A percentile compares a stretch with the other conserved stretches of the same genome.
Conservation (phyloP, 2,113 vertebrate species). For the Carettochelys insculpta region DNA sequence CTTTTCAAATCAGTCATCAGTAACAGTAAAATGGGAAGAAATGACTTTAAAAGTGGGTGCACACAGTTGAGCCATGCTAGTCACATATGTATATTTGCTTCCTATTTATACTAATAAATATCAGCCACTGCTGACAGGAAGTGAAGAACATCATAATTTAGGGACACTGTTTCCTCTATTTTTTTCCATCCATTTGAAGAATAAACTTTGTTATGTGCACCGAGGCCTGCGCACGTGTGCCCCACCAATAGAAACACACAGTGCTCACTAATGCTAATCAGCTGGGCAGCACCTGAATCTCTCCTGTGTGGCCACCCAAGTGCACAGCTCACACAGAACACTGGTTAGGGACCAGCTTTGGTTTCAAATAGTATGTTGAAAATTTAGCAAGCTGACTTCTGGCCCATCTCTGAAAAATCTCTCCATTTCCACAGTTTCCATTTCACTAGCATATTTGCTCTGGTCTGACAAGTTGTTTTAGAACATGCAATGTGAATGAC, state of each 20-base stretch:
- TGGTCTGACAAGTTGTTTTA: background rate
- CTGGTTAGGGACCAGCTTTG: conserved; percentile 26
- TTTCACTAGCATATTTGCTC: background rate
- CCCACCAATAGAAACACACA: too few species aligned
- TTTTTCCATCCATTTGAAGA: too few species aligned
- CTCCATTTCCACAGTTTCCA: background rate
- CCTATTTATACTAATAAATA: background rate
- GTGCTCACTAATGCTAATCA: too few species aligned
- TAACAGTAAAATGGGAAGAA: conserved; percentile 10
- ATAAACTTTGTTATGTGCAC: too few species aligned
- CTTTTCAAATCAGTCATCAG: background rate
- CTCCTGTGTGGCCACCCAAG: too few species aligned
- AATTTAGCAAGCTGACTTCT: background rate
- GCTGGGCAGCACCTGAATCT: too few species aligned
- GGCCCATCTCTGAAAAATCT: background rate
- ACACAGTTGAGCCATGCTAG: background rate
- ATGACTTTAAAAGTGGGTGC: background rate
- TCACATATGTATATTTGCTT: background rate
- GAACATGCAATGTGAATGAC: background rate
- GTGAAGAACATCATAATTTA: too few species aligned
- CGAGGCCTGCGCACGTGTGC: too few species aligned
- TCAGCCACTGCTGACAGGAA: background rate
- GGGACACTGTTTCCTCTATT: too few species aligned
- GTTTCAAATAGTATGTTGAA: conserved; percentile 13
- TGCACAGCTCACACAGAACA: too few species aligned